These are phyloP conservation scores for Brachionus koreanus DNA, from an alignment of 1,140 invertebrate species.

Conservation along the genomic window DNA sequence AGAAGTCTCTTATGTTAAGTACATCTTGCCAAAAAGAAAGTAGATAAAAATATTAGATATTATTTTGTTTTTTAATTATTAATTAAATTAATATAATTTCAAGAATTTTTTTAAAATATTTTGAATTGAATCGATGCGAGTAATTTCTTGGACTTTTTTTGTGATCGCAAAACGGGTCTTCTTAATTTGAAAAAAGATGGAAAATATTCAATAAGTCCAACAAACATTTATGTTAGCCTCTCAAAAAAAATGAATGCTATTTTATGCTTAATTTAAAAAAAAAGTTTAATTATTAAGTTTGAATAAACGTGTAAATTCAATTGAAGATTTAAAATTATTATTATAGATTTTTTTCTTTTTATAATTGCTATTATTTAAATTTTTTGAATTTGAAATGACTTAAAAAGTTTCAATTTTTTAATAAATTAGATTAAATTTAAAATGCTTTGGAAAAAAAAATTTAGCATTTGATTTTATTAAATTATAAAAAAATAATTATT, in stretches of 20 bases:
- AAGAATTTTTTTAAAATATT: background rate
- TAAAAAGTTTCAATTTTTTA: too few relatives aligned
- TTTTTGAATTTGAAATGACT: too few relatives aligned
- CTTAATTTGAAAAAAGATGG: background rate
- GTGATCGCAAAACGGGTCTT: background rate
- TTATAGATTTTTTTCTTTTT: too few relatives aligned
- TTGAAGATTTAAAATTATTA: too few relatives aligned
- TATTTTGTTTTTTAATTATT: background rate
- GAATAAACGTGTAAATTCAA: too few relatives aligned
- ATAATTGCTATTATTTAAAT: too few relatives aligned
- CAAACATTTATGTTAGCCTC: background rate
- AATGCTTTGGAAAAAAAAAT: too few relatives aligned
- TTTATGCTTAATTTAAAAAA: slow-evolving; percentile 5
- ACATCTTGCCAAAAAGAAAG: slow-evolving; percentile 27
- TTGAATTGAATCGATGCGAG: background rate
- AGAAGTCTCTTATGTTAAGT: slow-evolving; percentile 86
- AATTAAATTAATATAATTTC: slow-evolving; percentile 1
- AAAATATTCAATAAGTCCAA: background rate
- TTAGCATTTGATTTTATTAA: too few relatives aligned
- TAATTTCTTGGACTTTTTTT: slow-evolving; percentile 3
- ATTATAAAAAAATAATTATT: too few relatives aligned
- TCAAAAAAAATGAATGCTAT: background rate
- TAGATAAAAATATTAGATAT: background rate
- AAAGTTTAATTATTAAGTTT: slow-evolving; percentile 5
- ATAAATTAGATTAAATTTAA: too few relatives aligned